Evolutionary conservation across 2,113 vertebrate species (phyloP).

Genomic region (Capreolus pygargus): DNA sequence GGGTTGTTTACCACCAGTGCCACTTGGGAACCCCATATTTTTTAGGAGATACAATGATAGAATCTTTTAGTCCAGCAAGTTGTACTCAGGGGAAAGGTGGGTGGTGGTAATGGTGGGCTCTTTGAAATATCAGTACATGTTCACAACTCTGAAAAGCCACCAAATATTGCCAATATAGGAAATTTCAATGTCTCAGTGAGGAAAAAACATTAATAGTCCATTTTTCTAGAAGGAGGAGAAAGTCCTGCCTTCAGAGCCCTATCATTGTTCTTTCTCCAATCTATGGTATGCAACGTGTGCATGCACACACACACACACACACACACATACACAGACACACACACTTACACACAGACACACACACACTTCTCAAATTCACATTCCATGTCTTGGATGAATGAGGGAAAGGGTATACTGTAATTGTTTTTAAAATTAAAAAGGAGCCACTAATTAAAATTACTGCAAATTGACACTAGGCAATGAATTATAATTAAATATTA

Average conservation of each 20-base stretch:
- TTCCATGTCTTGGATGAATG: background rate
- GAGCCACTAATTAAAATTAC: background rate
- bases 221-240: background rate
- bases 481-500: background rate
- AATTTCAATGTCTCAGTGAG: background rate
- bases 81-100: background rate
- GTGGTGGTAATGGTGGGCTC: background rate
- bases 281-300: background rate
- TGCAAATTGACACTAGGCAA: background rate
- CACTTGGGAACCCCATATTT: background rate
- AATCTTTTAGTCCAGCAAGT: background rate
- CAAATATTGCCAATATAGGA: background rate
- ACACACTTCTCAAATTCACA: background rate
- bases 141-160: background rate
- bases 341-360: background rate
- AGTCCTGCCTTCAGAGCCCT: background rate
- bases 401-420: background rate
- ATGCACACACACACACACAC: background rate
- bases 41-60: background rate
- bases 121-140: background rate
- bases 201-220: background rate
- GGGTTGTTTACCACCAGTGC: background rate
- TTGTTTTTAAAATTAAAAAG: slow-evolving; percentile 21
- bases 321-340: background rate
- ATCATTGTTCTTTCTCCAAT: background rate